Conservation (phyloP, 1,140 invertebrate species). For the Drosophila lacteicornis region DNA sequence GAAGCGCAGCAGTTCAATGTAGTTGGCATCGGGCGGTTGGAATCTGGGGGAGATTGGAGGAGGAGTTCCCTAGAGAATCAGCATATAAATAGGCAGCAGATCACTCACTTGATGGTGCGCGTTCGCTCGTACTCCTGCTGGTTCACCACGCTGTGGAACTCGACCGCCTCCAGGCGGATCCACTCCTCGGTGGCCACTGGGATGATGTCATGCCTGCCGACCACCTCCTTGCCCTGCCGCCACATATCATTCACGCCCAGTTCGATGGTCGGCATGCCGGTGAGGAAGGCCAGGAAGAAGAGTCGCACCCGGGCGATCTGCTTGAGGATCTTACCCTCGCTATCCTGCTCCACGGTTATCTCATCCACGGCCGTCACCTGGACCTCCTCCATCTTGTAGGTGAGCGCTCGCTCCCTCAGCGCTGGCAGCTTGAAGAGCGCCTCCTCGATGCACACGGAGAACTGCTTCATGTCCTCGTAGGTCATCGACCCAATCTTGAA, state of each 20-base stretch:
- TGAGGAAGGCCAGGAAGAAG: conserved; percentile 97
- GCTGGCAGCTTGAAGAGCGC: conserved; percentile 93
- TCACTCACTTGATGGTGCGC: conserved; percentile 93
- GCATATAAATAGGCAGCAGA: no score
- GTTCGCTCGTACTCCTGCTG: conserved; percentile 95
- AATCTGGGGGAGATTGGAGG: conserved; percentile 88
- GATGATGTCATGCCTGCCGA: conserved; percentile 99
- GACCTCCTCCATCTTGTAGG: conserved; percentile 99
- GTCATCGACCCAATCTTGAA: conserved; percentile 97
- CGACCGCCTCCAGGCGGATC: conserved; percentile 97
- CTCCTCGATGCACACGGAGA: conserved; percentile 96
- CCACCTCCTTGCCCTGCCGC: conserved; percentile 98
- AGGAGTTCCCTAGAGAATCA: no score
- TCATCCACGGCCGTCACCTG: conserved; percentile 99
- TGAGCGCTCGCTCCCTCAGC: conserved; percentile 94
- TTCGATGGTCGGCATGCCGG: conserved; percentile 97
- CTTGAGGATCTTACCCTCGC: conserved; percentile 92
- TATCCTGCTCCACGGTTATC: conserved; percentile 96
- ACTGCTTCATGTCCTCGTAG: conserved; percentile 96
- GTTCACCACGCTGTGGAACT: conserved; percentile 98
- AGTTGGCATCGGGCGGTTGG: conserved; percentile 99
- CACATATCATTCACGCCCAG: conserved; percentile 98
- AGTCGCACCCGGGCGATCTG: conserved; percentile 98
- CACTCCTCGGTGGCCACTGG: conserved; percentile 99
- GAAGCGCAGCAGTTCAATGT: conserved; percentile 98